Percentiles rank a stretch among this genome's conserved stretches.
Evolutionary conservation across 2,888 invertebrate genomes (phyloP).

Genomic region (Megalurothrips usitatus): DNA sequence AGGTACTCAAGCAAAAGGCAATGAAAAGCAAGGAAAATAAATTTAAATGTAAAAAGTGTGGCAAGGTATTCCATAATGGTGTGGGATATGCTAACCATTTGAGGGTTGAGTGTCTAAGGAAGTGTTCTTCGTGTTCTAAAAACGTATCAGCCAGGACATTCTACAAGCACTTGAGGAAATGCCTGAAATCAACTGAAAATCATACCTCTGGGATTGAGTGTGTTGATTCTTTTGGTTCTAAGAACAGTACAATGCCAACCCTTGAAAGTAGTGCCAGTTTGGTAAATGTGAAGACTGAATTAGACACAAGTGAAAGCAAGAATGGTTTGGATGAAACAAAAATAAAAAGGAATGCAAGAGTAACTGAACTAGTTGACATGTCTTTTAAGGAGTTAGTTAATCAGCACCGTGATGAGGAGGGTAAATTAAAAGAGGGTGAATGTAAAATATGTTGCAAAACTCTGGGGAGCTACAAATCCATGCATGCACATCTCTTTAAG

Average conservation of each 20-base stretch:
- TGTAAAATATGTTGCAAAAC: background rate
- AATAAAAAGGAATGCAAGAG: background rate
- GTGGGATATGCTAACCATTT: background rate
- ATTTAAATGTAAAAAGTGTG: background rate
- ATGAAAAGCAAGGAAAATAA: background rate
- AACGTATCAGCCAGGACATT: background rate
- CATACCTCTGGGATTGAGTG: background rate
- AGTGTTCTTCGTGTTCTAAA: background rate
- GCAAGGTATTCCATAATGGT: background rate
- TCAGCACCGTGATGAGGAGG: background rate
- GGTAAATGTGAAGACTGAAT: background rate
- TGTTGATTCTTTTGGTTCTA: background rate
- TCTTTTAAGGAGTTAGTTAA: background rate
- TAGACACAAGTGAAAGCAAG: background rate
- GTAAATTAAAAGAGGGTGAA: background rate
- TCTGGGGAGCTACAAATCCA: background rate
- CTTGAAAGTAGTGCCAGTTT: background rate
- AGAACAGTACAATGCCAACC: background rate
- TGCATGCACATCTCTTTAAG: background rate
- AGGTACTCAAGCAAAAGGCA: background rate
- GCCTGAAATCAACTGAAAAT: background rate
- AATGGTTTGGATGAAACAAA: background rate
- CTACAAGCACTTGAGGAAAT: background rate
- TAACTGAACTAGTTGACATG: background rate
- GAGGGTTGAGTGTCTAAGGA: background rate